These are phyloP conservation scores for Lepidochrysops patricia DNA, from an alignment of 2,888 invertebrate genomes.

Conservation along the genomic window DNA sequence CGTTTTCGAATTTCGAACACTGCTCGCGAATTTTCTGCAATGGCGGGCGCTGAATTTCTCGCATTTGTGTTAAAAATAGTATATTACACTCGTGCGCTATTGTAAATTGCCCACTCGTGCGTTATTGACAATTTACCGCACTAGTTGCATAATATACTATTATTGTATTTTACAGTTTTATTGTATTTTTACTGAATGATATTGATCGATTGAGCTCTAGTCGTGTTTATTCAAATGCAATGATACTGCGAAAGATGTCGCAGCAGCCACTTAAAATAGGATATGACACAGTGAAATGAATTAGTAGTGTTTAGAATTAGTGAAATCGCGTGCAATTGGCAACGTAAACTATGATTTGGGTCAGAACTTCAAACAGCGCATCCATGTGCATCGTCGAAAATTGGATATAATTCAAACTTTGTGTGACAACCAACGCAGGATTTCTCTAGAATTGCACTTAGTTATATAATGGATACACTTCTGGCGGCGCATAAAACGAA, in stretches of 20 bases:
- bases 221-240: slow-evolving; percentile 56
- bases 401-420: slow-evolving; percentile 12
- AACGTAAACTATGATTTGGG: slow-evolving; percentile 27
- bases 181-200: slow-evolving; percentile 1
- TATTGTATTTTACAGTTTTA: no score
- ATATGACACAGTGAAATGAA: slow-evolving; percentile 55
- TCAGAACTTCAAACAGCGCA: slow-evolving; percentile 25
- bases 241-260: slow-evolving; percentile 55
- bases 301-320: slow-evolving; percentile 30
- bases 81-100: no score
- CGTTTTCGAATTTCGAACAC: no score
- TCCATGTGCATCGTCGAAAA: slow-evolving; percentile 15
- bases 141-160: no score
- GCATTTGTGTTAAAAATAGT: no score
- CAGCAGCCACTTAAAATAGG: slow-evolving; percentile 53
- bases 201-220: slow-evolving; percentile 43
- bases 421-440: neutral
- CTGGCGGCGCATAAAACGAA: neutral
- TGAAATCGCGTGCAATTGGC: slow-evolving; percentile 22
- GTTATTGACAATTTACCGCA: no score
- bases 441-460: neutral
- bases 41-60: no score
- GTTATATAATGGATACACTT: neutral
- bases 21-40: no score
- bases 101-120: no score